Evolutionary conservation across 1,140 invertebrate species (phyloP), one percentile per base, ranked within the genome.

Genomic region (Wiebesia pumilae): DNA sequence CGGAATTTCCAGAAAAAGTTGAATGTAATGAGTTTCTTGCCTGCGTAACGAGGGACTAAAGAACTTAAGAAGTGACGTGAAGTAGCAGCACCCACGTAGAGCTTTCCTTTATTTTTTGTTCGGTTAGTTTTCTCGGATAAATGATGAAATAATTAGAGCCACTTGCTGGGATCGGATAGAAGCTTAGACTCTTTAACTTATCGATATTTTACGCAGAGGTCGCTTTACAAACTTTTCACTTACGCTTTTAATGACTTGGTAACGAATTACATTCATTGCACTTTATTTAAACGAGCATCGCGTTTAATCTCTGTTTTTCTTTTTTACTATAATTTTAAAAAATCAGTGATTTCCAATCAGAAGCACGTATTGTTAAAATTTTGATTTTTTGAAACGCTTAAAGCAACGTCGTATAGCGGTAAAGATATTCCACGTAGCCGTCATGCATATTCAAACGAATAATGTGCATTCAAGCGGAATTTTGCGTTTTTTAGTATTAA

Each of bases 1-100:
- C 54, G 16, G 54, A 80, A 80, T 62, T 80, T 62, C 27, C 51
- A 38, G 75, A 78, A 78, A 78, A 51, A 78, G 43, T n/a, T 78
- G 33, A 62, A 51, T 12, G 30, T 80, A 80, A 80, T 62, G 51
- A 80, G 51, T 80, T 62, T 80, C 65, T 82, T 67, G 40, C 40
- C 65, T 30, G 30, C n/a, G 10, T 40, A 81, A 81, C 58, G 58
- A 81, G 58, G 35, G 4, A 81, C 35, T 65, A 33, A 30, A 54
- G 24, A 27, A 40, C 33, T 81, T 65, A 40, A 81, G 12, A 27
- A 19, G 35, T 33, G 43, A 33, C 81, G 30, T 75, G 14, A 6
- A 0, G 21, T 30, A 40, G 7, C 19, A 40, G 16, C 80, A 38
- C 27, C 65, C n/a, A 43, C 43, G 19, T 24, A 35, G n/a, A 51